A percentile compares a stretch with the other conserved stretches of the same genome.
phyloP scores from a whole-genome alignment of 2,113 vertebrate genomes.

The Lycaon pictus region DNA sequence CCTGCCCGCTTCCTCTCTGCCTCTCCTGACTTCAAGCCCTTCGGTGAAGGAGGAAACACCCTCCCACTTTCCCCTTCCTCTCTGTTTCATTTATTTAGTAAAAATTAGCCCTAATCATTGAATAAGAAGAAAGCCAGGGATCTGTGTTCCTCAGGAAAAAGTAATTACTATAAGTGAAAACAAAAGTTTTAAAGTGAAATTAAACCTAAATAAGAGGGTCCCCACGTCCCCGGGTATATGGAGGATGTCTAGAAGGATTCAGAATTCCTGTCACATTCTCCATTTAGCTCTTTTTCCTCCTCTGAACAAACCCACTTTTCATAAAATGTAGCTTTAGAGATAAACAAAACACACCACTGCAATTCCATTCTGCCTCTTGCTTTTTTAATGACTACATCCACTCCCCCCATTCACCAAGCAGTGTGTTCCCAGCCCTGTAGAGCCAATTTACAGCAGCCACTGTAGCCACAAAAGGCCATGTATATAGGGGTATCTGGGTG shows the following conservation, averaged over 20 bases:
- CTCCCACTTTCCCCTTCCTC: constrained; percentile 26
- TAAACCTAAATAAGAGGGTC: not conserved
- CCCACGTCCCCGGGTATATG: rapidly evolving
- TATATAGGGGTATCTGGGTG: no score
- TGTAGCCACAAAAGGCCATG: not conserved
- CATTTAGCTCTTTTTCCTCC: not conserved
- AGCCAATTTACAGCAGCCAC: not conserved
- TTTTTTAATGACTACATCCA: not conserved
- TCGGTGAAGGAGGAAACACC: not conserved
- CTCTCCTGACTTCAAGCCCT: not conserved
- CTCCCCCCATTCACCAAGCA: not conserved
- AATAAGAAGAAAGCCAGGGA: not conserved
- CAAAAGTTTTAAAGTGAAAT: not conserved
- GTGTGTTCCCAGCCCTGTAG: not conserved
- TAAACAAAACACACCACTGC: not conserved
- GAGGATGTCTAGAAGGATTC: not conserved
- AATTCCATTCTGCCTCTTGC: not conserved
- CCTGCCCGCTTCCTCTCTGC: rapidly evolving
- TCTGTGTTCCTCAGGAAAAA: not conserved
- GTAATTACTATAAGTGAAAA: not conserved
- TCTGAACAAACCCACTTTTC: not conserved
- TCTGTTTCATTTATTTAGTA: not conserved
- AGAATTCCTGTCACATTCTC: not conserved
- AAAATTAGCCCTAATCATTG: not conserved
- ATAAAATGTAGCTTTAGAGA: not conserved